These are phyloP conservation scores for Falco columbarius DNA, from an alignment of 2,797 vertebrate genomes.

Conservation along the genomic window DNA sequence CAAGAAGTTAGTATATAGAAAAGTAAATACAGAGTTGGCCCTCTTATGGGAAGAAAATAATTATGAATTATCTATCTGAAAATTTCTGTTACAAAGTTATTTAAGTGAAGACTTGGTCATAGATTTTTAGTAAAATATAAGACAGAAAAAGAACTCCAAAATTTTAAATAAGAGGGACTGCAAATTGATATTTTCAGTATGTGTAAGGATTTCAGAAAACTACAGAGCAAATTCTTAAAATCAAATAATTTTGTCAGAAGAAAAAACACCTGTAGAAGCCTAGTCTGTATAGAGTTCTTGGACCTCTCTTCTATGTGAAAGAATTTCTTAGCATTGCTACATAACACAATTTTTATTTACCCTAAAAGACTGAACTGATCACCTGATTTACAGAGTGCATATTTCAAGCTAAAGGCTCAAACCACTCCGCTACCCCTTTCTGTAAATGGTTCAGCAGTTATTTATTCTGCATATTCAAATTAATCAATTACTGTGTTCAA, in stretches of 20 bases:
- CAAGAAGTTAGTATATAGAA: background rate
- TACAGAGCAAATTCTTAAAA: background rate
- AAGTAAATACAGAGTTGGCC: fast-evolving
- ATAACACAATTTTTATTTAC: background rate
- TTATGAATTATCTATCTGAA: background rate
- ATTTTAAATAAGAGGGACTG: background rate
- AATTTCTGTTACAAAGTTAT: background rate
- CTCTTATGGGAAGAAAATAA: background rate
- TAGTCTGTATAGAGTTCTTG: background rate
- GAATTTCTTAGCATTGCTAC: background rate
- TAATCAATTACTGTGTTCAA: background rate
- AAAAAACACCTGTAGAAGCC: background rate
- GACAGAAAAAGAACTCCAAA: fast-evolving
- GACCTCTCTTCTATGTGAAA: background rate
- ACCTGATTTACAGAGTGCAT: background rate
- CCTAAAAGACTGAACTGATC: background rate
- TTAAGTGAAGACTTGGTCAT: background rate
- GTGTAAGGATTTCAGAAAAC: background rate
- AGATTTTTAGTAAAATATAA: background rate
- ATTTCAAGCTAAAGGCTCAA: background rate
- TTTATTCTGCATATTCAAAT: background rate
- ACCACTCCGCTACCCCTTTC: background rate
- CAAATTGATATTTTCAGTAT: background rate
- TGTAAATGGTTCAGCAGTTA: background rate
- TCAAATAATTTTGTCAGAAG: background rate